A percentile compares a stretch with the other conserved stretches of the same genome.
Conservation (phyloP, 2,888 invertebrate species). For the Parnassius smintheus region DNA sequence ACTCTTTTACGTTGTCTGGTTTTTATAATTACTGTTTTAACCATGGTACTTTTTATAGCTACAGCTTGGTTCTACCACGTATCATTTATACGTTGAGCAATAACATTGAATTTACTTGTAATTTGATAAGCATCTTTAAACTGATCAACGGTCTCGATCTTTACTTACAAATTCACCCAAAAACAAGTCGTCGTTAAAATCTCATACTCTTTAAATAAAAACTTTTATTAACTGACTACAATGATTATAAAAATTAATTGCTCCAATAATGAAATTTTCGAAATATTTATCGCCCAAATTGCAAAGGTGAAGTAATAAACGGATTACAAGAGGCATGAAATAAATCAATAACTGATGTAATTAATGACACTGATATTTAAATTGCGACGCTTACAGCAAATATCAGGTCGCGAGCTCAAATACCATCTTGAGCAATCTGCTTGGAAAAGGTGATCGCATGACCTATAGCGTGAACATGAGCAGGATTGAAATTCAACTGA, state of each 20-base stretch:
- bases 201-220: conserved; percentile 5
- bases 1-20: no score
- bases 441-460: conserved; percentile 18
- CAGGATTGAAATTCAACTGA: conserved; percentile 12
- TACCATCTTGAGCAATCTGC: conserved; percentile 22
- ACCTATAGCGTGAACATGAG: conserved; percentile 14
- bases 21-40: no score
- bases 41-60: no score
- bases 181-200: conserved; percentile 4
- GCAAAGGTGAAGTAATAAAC: conserved; percentile 19
- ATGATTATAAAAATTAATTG: conserved; percentile 17
- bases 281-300: conserved; percentile 11
- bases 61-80: no score
- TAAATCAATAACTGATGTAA: conserved; percentile 26
- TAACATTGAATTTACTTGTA: no score
- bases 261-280: conserved; percentile 21
- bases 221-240: neutral
- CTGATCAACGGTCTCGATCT: no score
- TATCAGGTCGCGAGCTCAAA: conserved; percentile 23
- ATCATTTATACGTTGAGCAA: no score
- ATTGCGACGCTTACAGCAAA: conserved; percentile 23
- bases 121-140: no score
- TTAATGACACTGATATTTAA: conserved; percentile 27
- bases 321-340: conserved; percentile 15
- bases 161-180: no score